Evolutionary conservation across 2,113 vertebrate genomes (phyloP), one percentile per base, ranked within the genome.

Genomic region (mouse (Mus musculus)): DNA sequence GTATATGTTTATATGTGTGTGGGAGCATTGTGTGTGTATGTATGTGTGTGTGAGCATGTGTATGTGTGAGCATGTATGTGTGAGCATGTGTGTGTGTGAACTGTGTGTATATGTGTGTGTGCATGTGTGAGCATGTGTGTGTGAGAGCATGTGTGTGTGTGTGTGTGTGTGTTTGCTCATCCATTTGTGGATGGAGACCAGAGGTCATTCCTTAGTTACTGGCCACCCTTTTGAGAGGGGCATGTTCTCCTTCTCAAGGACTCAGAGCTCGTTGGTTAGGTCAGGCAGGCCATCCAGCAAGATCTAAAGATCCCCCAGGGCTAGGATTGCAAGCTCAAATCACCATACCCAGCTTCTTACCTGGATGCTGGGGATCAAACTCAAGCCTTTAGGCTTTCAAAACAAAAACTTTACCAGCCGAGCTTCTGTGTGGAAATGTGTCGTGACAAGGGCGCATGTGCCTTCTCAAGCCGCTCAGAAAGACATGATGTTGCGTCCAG

Each of bases 391-490:
- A 33, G 39, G 26, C 28, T 67, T 86, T 20, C 39, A 33, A 86
- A 42, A 49, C 63, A 86, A 86, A 24, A 4, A 7, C 5, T 20
- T 49, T 22, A 49, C 28, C 42, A 14, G 16, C 17, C 36, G 17
- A 69, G 84, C 17, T 39, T 67, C 63, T 36, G 2, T 28, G 7
- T 5, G 0, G 1, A 46, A 19, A 39, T 33, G 28, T 33, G 92
- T 85, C 61, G 39, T 90, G 16, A 19, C 71, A 77, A 88, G 71
- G 11, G n/a, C n/a, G 61, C 36, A 14, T 33, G 13, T 56, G 22
- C 59, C 80, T 81, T 95, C 69, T 49, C 81, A 63, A 78, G 76
- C 39, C 76, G 13, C 59, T 87, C 67, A 69, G 69, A 92, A 88
- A 90, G n/a, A 39, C 49, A 82, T 26, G 46, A 30, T 71, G 28